These are phyloP conservation scores for Alligator mississippiensis DNA, from an alignment of 2,113 vertebrate genomes.

Conservation along the genomic window DNA sequence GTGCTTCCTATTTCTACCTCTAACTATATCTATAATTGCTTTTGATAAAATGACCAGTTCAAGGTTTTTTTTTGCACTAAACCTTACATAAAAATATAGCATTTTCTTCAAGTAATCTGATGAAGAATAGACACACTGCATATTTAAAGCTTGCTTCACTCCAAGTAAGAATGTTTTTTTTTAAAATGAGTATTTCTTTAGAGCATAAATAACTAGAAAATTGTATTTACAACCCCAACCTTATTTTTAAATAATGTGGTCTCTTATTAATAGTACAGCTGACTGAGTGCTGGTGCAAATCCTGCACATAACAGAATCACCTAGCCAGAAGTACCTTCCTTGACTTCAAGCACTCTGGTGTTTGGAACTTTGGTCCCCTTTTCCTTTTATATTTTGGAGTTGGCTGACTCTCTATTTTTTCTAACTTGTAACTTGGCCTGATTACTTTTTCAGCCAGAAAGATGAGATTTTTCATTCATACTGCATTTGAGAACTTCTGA, in stretches of 20 bases:
- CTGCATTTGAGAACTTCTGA: slow-evolving; percentile 18
- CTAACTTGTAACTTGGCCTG: slow-evolving; percentile 38
- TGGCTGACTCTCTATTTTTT: slow-evolving; percentile 16
- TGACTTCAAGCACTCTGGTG: slow-evolving; percentile 37
- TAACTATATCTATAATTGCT: not conserved
- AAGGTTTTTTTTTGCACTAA: not conserved
- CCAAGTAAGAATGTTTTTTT: not conserved
- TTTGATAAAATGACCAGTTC: not conserved
- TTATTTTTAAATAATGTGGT: slow-evolving; percentile 40
- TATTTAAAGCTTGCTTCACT: not conserved
- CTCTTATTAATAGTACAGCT: slow-evolving; percentile 20
- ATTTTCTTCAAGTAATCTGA: not conserved
- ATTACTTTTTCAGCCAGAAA: slow-evolving; percentile 38
- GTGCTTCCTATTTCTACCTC: not conserved
- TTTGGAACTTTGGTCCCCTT: slow-evolving; percentile 50
- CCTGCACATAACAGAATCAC: slow-evolving; percentile 24
- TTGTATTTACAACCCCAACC: slow-evolving; percentile 16
- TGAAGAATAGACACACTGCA: not conserved
- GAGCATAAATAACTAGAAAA: slow-evolving; percentile 37
- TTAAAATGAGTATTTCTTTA: slow-evolving; percentile 8
- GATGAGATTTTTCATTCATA: slow-evolving; percentile 15
- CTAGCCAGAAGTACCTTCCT: slow-evolving; percentile 44
- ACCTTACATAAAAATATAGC: not conserved
- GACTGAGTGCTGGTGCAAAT: slow-evolving; percentile 32
- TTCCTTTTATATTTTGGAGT: slow-evolving; percentile 34